Base-by-base conservation (phyloP, 1,140 invertebrate species). In the Tachypleus tridentatus region DNA sequence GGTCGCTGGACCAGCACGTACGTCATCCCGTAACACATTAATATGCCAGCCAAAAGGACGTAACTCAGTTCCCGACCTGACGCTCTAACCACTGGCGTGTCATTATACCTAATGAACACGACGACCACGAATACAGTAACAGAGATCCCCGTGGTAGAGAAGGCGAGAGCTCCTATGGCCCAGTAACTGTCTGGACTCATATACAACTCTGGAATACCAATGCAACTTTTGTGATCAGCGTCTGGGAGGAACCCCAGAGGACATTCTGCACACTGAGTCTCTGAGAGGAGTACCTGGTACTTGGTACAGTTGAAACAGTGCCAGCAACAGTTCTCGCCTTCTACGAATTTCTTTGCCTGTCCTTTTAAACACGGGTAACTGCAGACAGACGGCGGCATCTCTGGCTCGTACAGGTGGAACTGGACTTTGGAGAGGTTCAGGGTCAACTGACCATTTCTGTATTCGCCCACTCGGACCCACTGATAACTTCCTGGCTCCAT, bases 301-400 rank as follows among this genome's bases (percentile, higher is more conserved):
- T 87, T 86, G 57, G 88, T 85, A 76, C 93, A 97, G 78, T 93
- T 91, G 81, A 92, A 88, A 78, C 94, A 97, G 71, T 92, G 91
- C 93, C 93, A 97, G 76, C 94, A 97, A 76, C 93, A 97, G 70
- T 86, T 87, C 74, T 94, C 90, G 0, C 89, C 91, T 73, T 91
- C 89, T 49, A 93, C 86, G 76, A 91, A 92, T 75, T 90, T 87
- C 79, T 92, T 93, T 62, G 91, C 91, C 76, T 95, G 89, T 3
- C 91, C 91, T 51, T 82, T 77, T 66, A 85, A 84, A 76, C 93
- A 97, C 50, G 89, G 87, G 91, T 96, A 29, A 93, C 88, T 57
- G 91, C 93, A 97, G 7, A 95, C 88, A 48, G 93, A 96, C 71
- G 87, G 84, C 0, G 92, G 92, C 47, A 87, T 85, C 58, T 83